Conservation (phyloP, 2,888 invertebrate species). For the Seladonia tumulorum region DNA sequence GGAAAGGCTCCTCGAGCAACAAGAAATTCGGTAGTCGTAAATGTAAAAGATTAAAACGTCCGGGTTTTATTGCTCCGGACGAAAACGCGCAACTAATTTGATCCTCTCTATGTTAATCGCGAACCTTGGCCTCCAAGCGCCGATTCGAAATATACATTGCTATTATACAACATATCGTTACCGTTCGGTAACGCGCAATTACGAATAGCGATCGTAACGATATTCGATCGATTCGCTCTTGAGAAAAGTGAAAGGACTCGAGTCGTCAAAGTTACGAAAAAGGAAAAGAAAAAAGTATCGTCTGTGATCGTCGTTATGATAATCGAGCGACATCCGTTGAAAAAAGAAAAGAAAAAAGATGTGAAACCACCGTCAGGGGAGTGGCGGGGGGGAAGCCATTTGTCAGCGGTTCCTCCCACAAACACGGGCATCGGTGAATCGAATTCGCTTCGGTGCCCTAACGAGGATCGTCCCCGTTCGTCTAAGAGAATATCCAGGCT, state of each 20-base stretch:
- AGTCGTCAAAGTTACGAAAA: not conserved
- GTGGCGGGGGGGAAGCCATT: not conserved
- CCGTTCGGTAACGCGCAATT: not conserved
- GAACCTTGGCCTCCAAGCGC: not conserved
- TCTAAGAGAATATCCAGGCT: not conserved
- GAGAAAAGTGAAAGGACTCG: not conserved
- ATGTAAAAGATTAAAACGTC: not conserved
- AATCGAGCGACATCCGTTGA: not conserved
- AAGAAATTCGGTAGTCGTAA: not conserved
- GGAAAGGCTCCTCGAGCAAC: not conserved
- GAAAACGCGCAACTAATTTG: not conserved
- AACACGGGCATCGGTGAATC: not conserved
- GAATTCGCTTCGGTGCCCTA: slow-evolving; percentile 3
- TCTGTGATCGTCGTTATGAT: not conserved
- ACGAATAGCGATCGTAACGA: not conserved
- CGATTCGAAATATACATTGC: not conserved
- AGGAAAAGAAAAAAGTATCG: not conserved
- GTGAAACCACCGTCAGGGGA: not conserved
- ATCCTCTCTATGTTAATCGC: not conserved
- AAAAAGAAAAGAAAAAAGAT: not conserved
- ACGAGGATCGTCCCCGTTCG: not conserved
- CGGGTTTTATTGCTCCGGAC: not conserved
- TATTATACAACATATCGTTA: not conserved
- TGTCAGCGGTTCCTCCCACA: slow-evolving; percentile 1
- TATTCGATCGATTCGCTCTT: not conserved